Evolutionary conservation across 2,797 vertebrate genomes (phyloP).

Genomic region (Eulemur mongoz): DNA sequence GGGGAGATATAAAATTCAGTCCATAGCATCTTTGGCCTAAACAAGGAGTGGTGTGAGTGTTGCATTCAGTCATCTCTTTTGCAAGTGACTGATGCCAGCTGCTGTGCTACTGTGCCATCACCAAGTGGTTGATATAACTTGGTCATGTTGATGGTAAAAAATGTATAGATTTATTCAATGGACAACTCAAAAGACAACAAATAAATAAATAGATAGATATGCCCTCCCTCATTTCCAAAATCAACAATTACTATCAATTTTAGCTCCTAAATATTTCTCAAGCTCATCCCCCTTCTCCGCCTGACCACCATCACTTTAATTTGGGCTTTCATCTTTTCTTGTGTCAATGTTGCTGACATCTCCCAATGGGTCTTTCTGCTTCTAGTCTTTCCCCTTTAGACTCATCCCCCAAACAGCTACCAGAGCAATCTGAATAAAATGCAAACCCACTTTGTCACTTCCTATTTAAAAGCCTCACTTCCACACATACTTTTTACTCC

Average conservation of each 20-base stretch:
- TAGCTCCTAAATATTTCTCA: not conserved
- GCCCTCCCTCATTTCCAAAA: not conserved
- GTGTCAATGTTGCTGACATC: not conserved
- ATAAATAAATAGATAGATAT: not conserved
- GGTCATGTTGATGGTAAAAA: not conserved
- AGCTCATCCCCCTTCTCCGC: too few relatives aligned
- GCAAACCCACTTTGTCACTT: not conserved
- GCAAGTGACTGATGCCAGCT: not conserved
- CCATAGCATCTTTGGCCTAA: not conserved
- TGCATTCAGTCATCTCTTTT: not conserved
- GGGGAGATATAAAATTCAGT: not conserved
- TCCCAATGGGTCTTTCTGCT: not conserved
- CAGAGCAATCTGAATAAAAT: not conserved
- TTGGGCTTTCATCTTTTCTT: not conserved
- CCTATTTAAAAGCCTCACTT: not conserved
- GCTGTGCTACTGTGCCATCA: not conserved
- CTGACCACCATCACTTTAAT: not conserved
- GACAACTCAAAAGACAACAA: not conserved
- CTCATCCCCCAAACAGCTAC: not conserved
- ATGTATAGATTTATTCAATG: not conserved
- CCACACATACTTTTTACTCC: not conserved
- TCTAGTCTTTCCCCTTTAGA: not conserved
- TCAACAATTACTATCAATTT: not conserved
- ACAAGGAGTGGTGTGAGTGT: not conserved
- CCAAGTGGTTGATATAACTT: not conserved